phyloP scores from a whole-genome alignment of 2,797 vertebrate species.

The Sphaeramia orbicularis region DNA sequence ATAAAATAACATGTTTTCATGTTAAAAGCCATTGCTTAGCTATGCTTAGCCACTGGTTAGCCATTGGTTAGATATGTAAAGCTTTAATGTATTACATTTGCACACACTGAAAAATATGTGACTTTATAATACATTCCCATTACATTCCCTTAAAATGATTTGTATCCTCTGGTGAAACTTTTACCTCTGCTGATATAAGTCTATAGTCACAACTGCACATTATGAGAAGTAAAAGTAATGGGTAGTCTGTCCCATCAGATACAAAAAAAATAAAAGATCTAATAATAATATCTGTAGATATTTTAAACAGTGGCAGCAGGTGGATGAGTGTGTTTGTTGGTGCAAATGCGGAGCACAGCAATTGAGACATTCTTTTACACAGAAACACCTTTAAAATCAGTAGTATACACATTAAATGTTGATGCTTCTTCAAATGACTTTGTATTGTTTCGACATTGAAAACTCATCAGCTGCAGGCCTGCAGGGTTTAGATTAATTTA shows the following conservation, averaged over 20 bases:
- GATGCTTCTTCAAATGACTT: constrained; percentile 12
- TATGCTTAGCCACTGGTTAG: too few relatives aligned
- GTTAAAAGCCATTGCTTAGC: too few relatives aligned
- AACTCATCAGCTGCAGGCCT: constrained; percentile 16
- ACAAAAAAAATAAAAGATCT: too few relatives aligned
- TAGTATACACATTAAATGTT: constrained; percentile 13
- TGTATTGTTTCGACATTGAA: constrained; percentile 17
- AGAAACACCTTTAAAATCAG: constrained; percentile 29
- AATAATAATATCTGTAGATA: constrained; percentile 38
- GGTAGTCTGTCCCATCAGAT: too few relatives aligned
- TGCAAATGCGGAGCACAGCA: constrained; percentile 40
- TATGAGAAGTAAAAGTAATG: background rate
- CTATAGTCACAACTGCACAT: constrained; percentile 37
- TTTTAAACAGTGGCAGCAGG: constrained; percentile 54
- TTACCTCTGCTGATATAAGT: constrained; percentile 78
- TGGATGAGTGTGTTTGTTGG: constrained; percentile 33
- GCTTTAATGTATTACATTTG: too few relatives aligned
- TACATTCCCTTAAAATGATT: background rate
- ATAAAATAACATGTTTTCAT: too few relatives aligned
- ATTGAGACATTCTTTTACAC: constrained; percentile 32
- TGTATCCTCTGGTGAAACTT: constrained; percentile 4
- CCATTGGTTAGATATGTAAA: too few relatives aligned
- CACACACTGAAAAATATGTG: too few relatives aligned
- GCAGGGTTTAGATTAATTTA: constrained; percentile 8
- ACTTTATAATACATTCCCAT: background rate